Evolutionary conservation across 2,888 invertebrate genomes (phyloP), one percentile per base, ranked within the genome.

Genomic region (Platycnemis pennipes): DNA sequence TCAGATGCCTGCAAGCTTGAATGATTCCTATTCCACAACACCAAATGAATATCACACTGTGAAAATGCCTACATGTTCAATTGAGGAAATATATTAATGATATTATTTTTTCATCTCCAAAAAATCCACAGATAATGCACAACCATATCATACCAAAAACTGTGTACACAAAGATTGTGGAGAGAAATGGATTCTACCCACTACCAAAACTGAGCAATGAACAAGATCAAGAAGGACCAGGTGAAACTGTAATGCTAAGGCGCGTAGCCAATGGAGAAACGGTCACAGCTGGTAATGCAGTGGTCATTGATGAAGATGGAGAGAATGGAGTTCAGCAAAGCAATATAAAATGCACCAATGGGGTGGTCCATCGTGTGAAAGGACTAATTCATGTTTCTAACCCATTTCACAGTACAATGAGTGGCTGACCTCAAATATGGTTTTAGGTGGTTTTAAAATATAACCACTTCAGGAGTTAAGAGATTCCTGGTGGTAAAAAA

Each of bases 271-370:
- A 56, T 45, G 91, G 91, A 22, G 91, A 91, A 22, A 63, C 44
- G 44, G 44, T 91, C 63, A 63, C 56, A 63, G 44, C 63, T 44
- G 91, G 91, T 1, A 91, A 91, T 91, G 91, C 91, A 2, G 63
- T 63, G 44, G 42, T 91, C 44, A 91, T 91, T 44, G 91, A 56
- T 63, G 91, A 91, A 91, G 89, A 89, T 53, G 91, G 91, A 63
- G 91, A 91, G n/a, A 69, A 63, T 69, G 91, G 91, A 63, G n/a
- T 44, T 16, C 91, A 63, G 19, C 56, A 91, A 44, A 91, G 91
- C 42, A 63, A 91, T 16, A 91, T 91, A 26, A 31, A 69, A 63
- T 91, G 91, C 63, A 91, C 91, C 42, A 91, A 91, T 91, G 91
- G 91, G 37, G 91, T 91, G 56, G 42, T 91, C 11, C 91, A 91